phyloP scores from a whole-genome alignment of 2,888 invertebrate genomes.

The Villa cingulata region DNA sequence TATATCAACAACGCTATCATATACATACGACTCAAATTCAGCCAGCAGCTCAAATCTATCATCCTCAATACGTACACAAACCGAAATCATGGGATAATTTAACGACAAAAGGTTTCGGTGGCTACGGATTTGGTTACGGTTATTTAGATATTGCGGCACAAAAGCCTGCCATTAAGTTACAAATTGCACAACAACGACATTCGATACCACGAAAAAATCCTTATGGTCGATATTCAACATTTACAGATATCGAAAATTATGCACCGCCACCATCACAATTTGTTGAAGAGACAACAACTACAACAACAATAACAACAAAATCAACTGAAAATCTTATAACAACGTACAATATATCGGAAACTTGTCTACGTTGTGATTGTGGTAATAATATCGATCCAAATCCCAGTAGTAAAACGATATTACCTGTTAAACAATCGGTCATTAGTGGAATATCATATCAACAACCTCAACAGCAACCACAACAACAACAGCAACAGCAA shows the following conservation, averaged over 20 bases:
- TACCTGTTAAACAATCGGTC: constrained; percentile 20
- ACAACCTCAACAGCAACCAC: constrained; percentile 30
- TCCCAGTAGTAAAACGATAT: not conserved
- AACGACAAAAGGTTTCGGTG: constrained; percentile 71
- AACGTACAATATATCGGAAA: constrained; percentile 50
- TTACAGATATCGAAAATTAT: constrained; percentile 35
- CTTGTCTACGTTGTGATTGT: constrained; percentile 59
- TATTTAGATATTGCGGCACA: constrained; percentile 53
- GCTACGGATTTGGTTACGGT: constrained; percentile 77
- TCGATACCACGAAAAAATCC: constrained; percentile 36
- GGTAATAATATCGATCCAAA: constrained; percentile 26
- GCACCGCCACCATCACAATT: constrained; percentile 37
- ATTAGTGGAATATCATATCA: constrained; percentile 20
- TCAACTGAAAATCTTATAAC: constrained; percentile 68
- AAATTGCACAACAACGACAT: constrained; percentile 38
- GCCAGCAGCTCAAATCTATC: constrained; percentile 32
- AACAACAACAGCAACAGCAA: not conserved
- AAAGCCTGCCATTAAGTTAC: constrained; percentile 34
- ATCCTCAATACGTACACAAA: constrained; percentile 43
- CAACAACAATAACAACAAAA: constrained; percentile 44
- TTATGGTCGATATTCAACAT: constrained; percentile 34
- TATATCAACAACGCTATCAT: constrained; percentile 31
- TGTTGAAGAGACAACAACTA: constrained; percentile 38
- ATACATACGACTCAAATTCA: constrained; percentile 34
- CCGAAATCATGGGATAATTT: constrained; percentile 86